Evolutionary conservation across 2,113 vertebrate species (phyloP), one percentile per base, ranked within the genome.

Genomic region (Zapus hudsonius): DNA sequence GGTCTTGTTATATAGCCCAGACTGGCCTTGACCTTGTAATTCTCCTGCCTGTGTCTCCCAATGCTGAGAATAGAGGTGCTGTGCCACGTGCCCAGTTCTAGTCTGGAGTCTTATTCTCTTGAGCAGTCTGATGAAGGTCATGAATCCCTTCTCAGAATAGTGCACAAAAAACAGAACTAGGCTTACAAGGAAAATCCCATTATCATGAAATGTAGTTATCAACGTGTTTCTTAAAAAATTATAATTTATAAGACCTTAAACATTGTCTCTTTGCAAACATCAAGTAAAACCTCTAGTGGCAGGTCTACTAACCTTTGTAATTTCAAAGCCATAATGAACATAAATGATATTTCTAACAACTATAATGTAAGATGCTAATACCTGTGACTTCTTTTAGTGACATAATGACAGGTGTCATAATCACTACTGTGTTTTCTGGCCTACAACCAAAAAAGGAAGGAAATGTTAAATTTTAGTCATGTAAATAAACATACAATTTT

Each of bases 81-180:
- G 61, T 47, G 29, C 3, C 61, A 66, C 40, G 63, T 7, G 29
- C 27, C 2, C 42, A 42, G 29, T 29, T 38, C 61, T 23, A 16
- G 22, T 72, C 61, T 76, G 33, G 55, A 10, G 22, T 84, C 83
- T 73, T 76, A 40, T 19, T 61, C 25, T 69, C 38, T 23, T 70
- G 12, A 40, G 40, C 5, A 59, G 23, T 59, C 69, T 83, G 44
- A 31, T 69, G 23, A 92, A 78, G 29, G 47, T 63, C 47, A n/a
- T 23, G 52, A 64, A 25, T 55, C 47, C 67, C 67, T 80, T 79
- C 61, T 88, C 40, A 89, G 72, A 86, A 61, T n/a, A 92, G 83
- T 22, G 27, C 74, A 73, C 59, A n/a, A 83, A 75, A 94, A 70
- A 76, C 0, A 70, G 33, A 69, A 40, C 23, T 44, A 78, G 47